Evolutionary conservation across 2,888 invertebrate genomes (phyloP).

Genomic region (Synanthedon vespiformis): DNA sequence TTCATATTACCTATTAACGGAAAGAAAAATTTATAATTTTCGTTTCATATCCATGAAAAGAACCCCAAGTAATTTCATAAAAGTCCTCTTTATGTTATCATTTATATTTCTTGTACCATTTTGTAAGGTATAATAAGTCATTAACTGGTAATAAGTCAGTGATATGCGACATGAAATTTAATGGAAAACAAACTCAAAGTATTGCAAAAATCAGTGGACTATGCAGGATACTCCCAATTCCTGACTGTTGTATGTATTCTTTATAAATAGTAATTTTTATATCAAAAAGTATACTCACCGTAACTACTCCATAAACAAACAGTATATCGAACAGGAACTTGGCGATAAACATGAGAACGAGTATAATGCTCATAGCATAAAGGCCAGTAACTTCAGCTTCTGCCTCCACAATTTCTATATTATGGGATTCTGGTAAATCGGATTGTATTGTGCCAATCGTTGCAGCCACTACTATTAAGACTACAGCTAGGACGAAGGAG

Average conservation of each 20-base stretch:
- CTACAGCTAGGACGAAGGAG: constrained; percentile 30
- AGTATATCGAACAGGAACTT: constrained; percentile 46
- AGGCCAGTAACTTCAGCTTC: constrained; percentile 40
- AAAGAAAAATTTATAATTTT: too few species aligned
- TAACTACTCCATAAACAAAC: constrained; percentile 43
- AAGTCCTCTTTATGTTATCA: too few species aligned
- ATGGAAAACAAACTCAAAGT: too few species aligned
- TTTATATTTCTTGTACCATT: too few species aligned
- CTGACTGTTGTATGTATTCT: background rate
- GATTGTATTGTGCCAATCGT: constrained; percentile 20
- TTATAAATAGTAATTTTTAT: background rate
- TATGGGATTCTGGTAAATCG: background rate
- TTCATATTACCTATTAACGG: too few species aligned
- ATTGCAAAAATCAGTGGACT: too few species aligned
- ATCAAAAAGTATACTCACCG: constrained; percentile 22
- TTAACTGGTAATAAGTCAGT: too few species aligned
- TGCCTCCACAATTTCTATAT: constrained; percentile 17
- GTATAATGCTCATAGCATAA: constrained; percentile 47
- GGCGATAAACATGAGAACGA: constrained; percentile 43
- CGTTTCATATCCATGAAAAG: too few species aligned
- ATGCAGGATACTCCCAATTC: too few species aligned
- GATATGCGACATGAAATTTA: too few species aligned
- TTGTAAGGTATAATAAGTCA: too few species aligned
- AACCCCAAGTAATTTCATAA: too few species aligned
- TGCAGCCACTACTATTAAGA: constrained; percentile 34